These are phyloP conservation scores for Mus spretus DNA, from an alignment of 2,797 vertebrate species.

Conservation along the genomic window DNA sequence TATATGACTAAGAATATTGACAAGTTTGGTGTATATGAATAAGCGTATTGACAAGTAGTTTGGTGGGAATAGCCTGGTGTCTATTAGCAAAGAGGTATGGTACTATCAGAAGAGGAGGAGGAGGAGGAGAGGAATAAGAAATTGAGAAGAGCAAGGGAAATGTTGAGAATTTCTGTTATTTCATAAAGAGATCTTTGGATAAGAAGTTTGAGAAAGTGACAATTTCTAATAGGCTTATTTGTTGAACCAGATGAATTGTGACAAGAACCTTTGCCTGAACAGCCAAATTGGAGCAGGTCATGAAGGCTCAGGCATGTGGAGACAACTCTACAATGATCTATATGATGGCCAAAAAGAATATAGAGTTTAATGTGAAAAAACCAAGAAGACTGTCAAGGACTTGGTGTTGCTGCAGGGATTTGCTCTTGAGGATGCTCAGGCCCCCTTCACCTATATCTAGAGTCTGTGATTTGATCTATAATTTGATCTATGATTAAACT, in stretches of 20 bases:
- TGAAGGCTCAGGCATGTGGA: not conserved
- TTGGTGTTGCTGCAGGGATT: not conserved
- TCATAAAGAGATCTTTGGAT: not conserved
- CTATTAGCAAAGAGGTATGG: not conserved
- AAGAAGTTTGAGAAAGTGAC: not conserved
- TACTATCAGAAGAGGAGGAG: not conserved
- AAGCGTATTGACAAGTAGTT: not conserved
- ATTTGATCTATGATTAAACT: not conserved
- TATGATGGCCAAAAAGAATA: not conserved
- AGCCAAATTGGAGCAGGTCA: not conserved
- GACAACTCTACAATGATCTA: not conserved
- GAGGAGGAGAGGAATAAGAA: not conserved
- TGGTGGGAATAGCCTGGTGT: not conserved
- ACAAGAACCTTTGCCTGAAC: not conserved
- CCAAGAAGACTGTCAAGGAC: not conserved
- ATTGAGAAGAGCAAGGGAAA: not conserved
- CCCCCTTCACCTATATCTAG: not conserved
- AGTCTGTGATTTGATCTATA: no score
- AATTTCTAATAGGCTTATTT: not conserved
- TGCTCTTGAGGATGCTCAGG: not conserved
- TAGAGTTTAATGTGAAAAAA: not conserved
- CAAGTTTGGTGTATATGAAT: not conserved
- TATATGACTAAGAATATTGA: not conserved
- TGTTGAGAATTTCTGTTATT: not conserved
- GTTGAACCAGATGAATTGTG: not conserved